These are phyloP conservation scores for Amphimallon solstitiale DNA, from an alignment of 2,888 invertebrate species.

Conservation along the genomic window DNA sequence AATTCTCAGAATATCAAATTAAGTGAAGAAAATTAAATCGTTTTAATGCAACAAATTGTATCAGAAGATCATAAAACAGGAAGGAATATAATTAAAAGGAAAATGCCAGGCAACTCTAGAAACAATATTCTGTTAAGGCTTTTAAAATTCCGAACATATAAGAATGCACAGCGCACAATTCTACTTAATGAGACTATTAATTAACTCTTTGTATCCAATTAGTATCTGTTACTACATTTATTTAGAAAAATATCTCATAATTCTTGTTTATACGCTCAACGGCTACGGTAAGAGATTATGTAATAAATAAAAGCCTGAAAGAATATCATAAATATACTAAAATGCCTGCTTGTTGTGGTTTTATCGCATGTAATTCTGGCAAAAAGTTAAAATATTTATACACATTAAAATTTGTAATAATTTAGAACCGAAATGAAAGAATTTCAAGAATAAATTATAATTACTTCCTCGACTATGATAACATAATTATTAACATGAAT, in stretches of 20 bases:
- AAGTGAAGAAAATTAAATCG: no score
- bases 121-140: conserved; percentile 14
- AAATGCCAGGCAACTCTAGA: no score
- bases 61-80: no score
- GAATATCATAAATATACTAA: conserved; percentile 17
- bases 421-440: conserved; percentile 3
- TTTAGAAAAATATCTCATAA: conserved; percentile 40
- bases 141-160: conserved; percentile 19
- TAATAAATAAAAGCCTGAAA: conserved; percentile 28
- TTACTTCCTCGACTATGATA: conserved; percentile 2
- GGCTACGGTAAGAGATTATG: conserved; percentile 22
- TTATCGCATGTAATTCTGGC: conserved; percentile 5
- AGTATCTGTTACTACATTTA: conserved; percentile 43
- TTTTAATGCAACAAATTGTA: no score
- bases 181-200: conserved; percentile 45
- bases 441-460: conserved; percentile 9
- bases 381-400: conserved; percentile 18
- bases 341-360: neutral
- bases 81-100: no score
- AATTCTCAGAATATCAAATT: no score
- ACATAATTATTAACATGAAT: neutral
- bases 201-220: conserved; percentile 44
- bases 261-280: conserved; percentile 13
- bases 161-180: conserved; percentile 32
- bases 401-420: conserved; percentile 4